Evolutionary conservation across 2,888 invertebrate species (phyloP).

Genomic region (Troilus luridus): DNA sequence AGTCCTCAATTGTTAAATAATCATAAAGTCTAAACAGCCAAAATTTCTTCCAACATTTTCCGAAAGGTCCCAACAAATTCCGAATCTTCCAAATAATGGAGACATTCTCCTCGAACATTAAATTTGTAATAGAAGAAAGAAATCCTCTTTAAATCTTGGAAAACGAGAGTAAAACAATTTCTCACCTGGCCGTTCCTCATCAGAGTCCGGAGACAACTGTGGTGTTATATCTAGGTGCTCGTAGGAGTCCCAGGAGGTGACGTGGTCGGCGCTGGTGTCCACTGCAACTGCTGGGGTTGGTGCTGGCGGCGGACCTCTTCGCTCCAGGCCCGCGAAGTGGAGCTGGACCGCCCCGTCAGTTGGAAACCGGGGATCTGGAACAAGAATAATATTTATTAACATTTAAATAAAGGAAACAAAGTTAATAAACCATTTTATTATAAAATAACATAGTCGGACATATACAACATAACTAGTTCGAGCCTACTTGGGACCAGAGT

Average conservation of each 20-base stretch:
- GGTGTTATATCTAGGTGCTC: conserved; percentile 74
- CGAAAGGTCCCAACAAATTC: too few species aligned
- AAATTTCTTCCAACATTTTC: too few species aligned
- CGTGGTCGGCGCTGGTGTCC: conserved; percentile 79
- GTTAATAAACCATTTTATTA: not conserved
- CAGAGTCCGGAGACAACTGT: conserved; percentile 69
- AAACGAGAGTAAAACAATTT: not conserved
- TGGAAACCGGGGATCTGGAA: conserved; percentile 85
- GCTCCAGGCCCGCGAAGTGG: conserved; percentile 78
- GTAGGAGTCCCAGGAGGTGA: conserved; percentile 85
- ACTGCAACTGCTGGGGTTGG: conserved; percentile 81
- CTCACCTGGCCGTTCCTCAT: conserved; percentile 64
- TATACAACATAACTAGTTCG: too few species aligned
- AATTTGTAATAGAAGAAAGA: too few species aligned
- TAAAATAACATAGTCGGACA: too few species aligned
- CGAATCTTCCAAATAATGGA: too few species aligned
- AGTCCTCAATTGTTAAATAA: too few species aligned
- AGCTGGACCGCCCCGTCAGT: conserved; percentile 87
- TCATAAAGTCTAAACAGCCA: too few species aligned
- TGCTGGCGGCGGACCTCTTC: conserved; percentile 75
- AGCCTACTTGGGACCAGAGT: too few species aligned
- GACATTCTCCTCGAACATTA: too few species aligned
- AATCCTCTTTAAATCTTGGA: too few species aligned
- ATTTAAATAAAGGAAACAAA: not conserved
- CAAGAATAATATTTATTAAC: not conserved